Evolutionary conservation across 2,888 invertebrate species (phyloP), one percentile per base, ranked within the genome.

Genomic region (Nomada hirtipes): DNA sequence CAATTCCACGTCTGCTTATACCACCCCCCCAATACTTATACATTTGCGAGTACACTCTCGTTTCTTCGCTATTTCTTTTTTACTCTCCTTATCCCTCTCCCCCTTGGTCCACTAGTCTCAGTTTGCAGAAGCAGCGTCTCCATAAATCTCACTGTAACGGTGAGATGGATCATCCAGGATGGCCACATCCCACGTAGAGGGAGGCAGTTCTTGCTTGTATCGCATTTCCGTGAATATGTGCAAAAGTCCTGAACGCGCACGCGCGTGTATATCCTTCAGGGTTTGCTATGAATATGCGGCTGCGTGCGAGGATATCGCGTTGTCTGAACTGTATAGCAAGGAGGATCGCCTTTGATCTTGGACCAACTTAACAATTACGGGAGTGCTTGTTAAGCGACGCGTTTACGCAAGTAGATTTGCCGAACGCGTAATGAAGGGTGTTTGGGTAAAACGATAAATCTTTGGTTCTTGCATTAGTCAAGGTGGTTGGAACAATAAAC

Each of bases 121-220:
- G 88, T 85, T 84, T 85, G 87, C 82, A 86, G 75, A 78, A 82
- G 89, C 85, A 85, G 82, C 87, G 86, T 88, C 88, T 92, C 91
- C 93, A 93, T 93, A 93, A 93, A 93, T 93, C 93, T 93, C 91
- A 91, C 91, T 92, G 91, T 92, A 92, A 92, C 91, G 92, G 92
- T 90, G 89, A 92, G 93, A 93, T 92, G 93, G 93, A 93, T 93
- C 93, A 92, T 89, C 87, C 88, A 90, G 90, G 92, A 92, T 91
- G 91, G 92, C 91, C 92, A 92, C 90, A 91, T 93, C 89, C 91
- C 83, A 89, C 86, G 84, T 76, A 23, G 67, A 73, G 78, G 69
- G 79, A 78, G 73, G 67, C 36, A 71, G 76, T n/a, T 36, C 60
- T 75, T 72, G 61, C 82, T 82, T 79, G 86, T 86, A 79, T 82